phyloP scores from a whole-genome alignment of 2,888 invertebrate species.

The Melitaea athalia region DNA sequence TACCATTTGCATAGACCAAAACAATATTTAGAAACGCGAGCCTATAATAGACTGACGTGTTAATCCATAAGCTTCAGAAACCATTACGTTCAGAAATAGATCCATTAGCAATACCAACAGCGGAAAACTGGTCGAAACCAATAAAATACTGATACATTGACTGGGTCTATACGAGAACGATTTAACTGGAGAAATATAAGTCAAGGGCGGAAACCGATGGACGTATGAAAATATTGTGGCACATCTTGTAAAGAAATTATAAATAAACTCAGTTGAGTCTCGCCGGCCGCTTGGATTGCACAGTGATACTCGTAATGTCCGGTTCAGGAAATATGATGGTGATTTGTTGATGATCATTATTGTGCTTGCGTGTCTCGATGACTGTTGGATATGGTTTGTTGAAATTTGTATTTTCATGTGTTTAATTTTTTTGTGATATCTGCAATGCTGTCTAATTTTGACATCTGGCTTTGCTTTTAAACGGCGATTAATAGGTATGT shows the following conservation, averaged over 20 bases:
- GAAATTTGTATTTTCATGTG: conserved; percentile 15
- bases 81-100: conserved; percentile 31
- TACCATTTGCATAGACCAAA: neutral
- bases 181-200: conserved; percentile 54
- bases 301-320: conserved; percentile 31
- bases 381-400: conserved; percentile 26
- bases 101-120: conserved; percentile 33
- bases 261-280: conserved; percentile 74
- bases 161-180: conserved; percentile 29
- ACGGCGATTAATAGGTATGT: neutral
- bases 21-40: conserved; percentile 2
- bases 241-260: conserved; percentile 68
- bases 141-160: conserved; percentile 25
- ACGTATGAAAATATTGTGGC: conserved; percentile 67
- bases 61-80: conserved; percentile 28
- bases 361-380: conserved; percentile 27
- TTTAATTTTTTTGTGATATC: conserved; percentile 5
- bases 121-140: conserved; percentile 35
- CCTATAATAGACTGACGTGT: conserved; percentile 32
- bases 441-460: neutral
- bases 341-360: conserved; percentile 38
- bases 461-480: conserved; percentile 8
- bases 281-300: conserved; percentile 38
- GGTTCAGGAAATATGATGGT: conserved; percentile 40
- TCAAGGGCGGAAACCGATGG: conserved; percentile 67